phyloP scores from a whole-genome alignment of 2,888 invertebrate genomes.

The Leuctra nigra region DNA sequence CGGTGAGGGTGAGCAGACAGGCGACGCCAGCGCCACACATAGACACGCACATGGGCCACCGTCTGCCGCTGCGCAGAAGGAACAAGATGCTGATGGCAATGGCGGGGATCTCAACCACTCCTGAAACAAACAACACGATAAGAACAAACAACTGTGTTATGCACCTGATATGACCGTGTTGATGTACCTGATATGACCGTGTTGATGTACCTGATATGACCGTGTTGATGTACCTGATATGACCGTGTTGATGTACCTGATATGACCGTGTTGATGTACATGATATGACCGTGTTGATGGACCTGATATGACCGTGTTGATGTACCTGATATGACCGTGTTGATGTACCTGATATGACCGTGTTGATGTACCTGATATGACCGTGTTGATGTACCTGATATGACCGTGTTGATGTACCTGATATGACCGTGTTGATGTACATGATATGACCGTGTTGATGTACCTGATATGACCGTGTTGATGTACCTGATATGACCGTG shows the following conservation, averaged over 20 bases:
- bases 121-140: conserved; percentile 44
- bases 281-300: conserved; percentile 50
- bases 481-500: too few relatives aligned
- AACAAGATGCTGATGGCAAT: conserved; percentile 68
- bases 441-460: conserved; percentile 33
- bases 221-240: not conserved
- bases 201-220: too few relatives aligned
- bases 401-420: conserved; percentile 55
- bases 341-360: too few relatives aligned
- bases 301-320: conserved; percentile 22
- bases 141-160: too few relatives aligned
- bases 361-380: not conserved
- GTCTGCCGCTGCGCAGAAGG: conserved; percentile 64
- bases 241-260: conserved; percentile 42
- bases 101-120: conserved; percentile 71
- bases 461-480: conserved; percentile 48
- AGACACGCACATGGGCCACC: conserved; percentile 62
- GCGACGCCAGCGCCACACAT: conserved; percentile 62
- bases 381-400: conserved; percentile 43
- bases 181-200: conserved; percentile 45
- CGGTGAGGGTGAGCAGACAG: conserved; percentile 50
- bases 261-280: conserved; percentile 54
- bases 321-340: conserved; percentile 47
- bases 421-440: not conserved
- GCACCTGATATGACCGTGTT: not conserved